phyloP scores from a whole-genome alignment of 2,113 vertebrate genomes.

The Mirounga angustirostris region DNA sequence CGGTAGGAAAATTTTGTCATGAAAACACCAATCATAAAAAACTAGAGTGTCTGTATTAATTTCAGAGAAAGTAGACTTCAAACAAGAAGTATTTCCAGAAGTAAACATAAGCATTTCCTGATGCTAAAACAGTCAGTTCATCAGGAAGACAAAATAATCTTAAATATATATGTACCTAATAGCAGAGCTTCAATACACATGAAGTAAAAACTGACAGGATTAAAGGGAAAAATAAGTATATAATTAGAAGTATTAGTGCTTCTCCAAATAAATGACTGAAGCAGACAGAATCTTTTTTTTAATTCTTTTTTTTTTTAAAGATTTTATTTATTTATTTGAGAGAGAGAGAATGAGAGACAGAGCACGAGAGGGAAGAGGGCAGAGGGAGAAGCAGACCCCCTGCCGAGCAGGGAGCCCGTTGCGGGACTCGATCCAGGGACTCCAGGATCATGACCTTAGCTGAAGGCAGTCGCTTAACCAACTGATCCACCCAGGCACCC shows the following conservation, averaged over 20 bases:
- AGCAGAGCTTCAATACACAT: not conserved
- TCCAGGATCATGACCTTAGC: too few relatives aligned
- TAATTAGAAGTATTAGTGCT: not conserved
- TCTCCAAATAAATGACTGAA: not conserved
- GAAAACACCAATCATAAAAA: not conserved
- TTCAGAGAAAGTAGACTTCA: not conserved
- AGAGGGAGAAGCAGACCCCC: too few relatives aligned
- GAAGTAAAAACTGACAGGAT: not conserved
- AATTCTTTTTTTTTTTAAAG: too few relatives aligned
- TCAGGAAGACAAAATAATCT: not conserved
- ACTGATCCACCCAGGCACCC: too few relatives aligned
- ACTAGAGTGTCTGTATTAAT: not conserved
- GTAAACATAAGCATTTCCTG: not conserved
- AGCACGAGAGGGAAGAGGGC: too few relatives aligned
- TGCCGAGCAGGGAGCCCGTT: too few relatives aligned
- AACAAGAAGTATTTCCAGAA: not conserved
- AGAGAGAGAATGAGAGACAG: too few relatives aligned
- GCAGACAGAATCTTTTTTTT: not conserved
- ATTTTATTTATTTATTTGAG: too few relatives aligned
- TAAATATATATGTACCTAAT: not conserved
- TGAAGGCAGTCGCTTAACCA: too few relatives aligned
- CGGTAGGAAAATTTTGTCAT: not conserved
- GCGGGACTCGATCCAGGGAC: too few relatives aligned
- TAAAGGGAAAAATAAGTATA: not conserved
- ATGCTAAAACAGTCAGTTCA: not conserved